Base-by-base conservation (phyloP, 92 coral and sea anemone genomes). In the Phenganax subtilis region DNA sequence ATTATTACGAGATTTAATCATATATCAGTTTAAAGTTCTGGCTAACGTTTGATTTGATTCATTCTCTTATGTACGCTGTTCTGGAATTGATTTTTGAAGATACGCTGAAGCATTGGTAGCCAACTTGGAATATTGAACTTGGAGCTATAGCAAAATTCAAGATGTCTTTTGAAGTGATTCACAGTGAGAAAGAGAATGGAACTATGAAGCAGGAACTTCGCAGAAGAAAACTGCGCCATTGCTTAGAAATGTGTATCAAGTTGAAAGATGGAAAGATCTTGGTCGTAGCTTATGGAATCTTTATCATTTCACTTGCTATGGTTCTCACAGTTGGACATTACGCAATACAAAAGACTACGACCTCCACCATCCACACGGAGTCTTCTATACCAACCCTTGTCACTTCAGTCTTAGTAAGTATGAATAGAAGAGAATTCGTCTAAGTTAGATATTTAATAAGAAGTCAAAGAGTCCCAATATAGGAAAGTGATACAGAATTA, bases 221-320 rank as follows among this genome's bases (percentile, higher is more conserved):
- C 3, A 14, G 3, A 14, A 54, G 58, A 8, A 73, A 55, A 54
- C 62, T 60, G 0, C 70, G 61, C 12, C 82, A 71, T 44, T 59
- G 82, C 52, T 29, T 77, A 27, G 71, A 37, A 37, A 59, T 77
- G 54, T 60, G 65, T 62, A 6, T 77, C 28, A 59, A 51, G 29
- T 29, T 77, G 30, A 77, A 77, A 30, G 82, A 77, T 17, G 12
- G 82, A 16, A 77, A 77, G 28, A 77, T 77, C 17, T 31, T 77
- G 55, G 82, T 62, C 8, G 56, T 28, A 3, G 82, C 82, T 3
- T 60, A 77, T 60, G 82, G 71, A 16, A 2, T 77, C 3, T 77
- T 77, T 11, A 55, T 77, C 28, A 0, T 77, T 6, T 31, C 82
- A 1, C 71, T 77, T 2, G 82, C 71, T n/a, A 29, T 59, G 17